Evolutionary conservation across 1,140 invertebrate species (phyloP), one percentile per base, ranked within the genome.

Genomic region (Danaus plexippus): DNA sequence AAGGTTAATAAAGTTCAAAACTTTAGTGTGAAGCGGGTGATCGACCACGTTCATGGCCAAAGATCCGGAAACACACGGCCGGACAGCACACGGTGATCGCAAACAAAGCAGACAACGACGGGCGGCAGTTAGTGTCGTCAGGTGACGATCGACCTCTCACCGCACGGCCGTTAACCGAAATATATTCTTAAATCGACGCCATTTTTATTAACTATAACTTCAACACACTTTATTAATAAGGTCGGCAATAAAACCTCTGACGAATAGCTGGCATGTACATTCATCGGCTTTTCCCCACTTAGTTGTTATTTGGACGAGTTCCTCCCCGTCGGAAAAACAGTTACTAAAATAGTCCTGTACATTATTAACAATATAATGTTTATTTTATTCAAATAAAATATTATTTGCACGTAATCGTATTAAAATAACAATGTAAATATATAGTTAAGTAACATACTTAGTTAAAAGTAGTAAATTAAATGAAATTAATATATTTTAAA

Each of bases 61-160:
- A 51, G 62, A 53, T 59, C 59, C 66, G 67, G 67, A 69, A 67
- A 68, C 61, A 53, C 15, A 18, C 46, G 41, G 46, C 42, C 11
- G 18, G 49, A 52, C 44, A 49, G 40, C 58, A 46, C n/a, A 7
- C 47, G 47, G 53, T 50, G 59, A 48, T 50, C 64, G 47, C 61
- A 59, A 69, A 76, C 75, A 72, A 77, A 73, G 71, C 67, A 62
- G 47, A 15, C 1, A 53, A 69, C 64, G 69, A 56, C 68, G 64
- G 43, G 32, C 51, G 69, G 76, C 77, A 79, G 72, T 77, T 80
- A 79, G 54, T 57, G 62, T 66, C 74, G 78, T 15, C 1, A 73
- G 57, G 74, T 83, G 78, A 53, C 73, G 68, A 85, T 81, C 79
- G 78, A 85, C 81, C 75, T 79, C 75, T 78, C 77, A 64, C 54